Evolutionary conservation across 2,113 vertebrate genomes (phyloP).

Genomic region (Chionodraco myersi): DNA sequence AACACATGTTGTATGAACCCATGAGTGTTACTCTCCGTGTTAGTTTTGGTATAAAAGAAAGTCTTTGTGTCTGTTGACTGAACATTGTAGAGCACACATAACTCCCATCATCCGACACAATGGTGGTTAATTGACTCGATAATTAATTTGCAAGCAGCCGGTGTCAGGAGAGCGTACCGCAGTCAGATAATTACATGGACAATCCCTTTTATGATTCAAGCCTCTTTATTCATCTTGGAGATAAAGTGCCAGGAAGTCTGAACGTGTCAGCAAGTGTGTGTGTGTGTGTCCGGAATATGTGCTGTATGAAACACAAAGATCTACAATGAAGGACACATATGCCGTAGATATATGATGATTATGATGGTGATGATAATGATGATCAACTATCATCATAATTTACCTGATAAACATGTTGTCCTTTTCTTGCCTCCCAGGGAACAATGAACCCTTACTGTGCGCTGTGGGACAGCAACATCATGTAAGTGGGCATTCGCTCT

Average conservation of each 20-base stretch:
- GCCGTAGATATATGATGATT: conserved; percentile 45
- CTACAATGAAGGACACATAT: conserved; percentile 35
- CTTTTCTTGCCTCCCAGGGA: conserved; percentile 85
- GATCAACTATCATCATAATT: conserved; percentile 26
- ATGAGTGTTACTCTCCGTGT: not conserved
- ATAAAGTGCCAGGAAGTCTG: conserved; percentile 54
- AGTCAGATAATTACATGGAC: conserved; percentile 72
- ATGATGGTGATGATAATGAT: conserved; percentile 41
- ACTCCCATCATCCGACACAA: conserved; percentile 62
- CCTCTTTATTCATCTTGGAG: conserved; percentile 59
- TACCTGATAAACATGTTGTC: conserved; percentile 47
- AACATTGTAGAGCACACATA: conserved; percentile 39
- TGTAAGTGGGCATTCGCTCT: conserved; percentile 92
- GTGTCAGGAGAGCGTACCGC: conserved; percentile 47
- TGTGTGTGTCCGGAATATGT: conserved; percentile 6
- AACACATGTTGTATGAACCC: not conserved
- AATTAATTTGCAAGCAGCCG: conserved; percentile 76
- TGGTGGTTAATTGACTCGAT: conserved; percentile 75
- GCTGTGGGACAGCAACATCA: conserved; percentile 93
- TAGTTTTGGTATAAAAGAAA: conserved; percentile 11
- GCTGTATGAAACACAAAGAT: conserved; percentile 24
- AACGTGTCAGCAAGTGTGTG: conserved; percentile 38
- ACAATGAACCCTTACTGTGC: conserved; percentile 97
- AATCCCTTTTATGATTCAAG: conserved; percentile 67
- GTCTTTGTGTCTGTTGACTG: conserved; percentile 29